Evolutionary conservation across 2,113 vertebrate genomes (phyloP), one percentile per base, ranked within the genome.

Genomic region (Amphiprion ocellaris): DNA sequence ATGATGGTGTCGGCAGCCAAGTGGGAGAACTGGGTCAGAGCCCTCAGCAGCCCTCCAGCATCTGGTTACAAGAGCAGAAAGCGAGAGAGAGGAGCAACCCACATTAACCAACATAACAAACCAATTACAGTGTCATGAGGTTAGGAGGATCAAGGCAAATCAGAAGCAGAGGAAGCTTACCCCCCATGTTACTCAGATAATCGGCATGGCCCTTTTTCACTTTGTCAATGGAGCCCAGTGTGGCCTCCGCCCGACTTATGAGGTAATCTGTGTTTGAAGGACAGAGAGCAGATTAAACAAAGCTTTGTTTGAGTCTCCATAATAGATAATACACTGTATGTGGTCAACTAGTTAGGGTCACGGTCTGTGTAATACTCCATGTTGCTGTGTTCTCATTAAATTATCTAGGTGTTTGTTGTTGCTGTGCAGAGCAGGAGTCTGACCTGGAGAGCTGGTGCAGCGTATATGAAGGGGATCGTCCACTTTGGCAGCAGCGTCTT

Each of bases 371-470:
- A 44, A 30, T 12, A 30, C 16, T 46, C 28, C 5, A 10, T 21
- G 52, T 62, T 1, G 5, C 52, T 14, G 39, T 59, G 39, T 24
- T 11, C 1, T 10, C 1, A 19, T 52, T 44, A 26, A 21, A 55
- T 5, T 14, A 39, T 54, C 58, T 5, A 19, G 52, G 1, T 23
- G 60, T 50, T 33, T 37, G 11, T 33, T 37, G 11, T 33, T 15
- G 10, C 37, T 50, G 24, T 55, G 12, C 0, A 55, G 21, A 49
- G 19, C 3, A 4, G 23, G 0, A 33, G 19, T 68, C 33, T 9
- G 67, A 99, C 98, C 98, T 77, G 98, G 98, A 59, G 97, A 98
- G 90, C 98, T 97, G 92, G 97, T 98, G 88, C 97, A 99, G 84
- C 97, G 96, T 68, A 99, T 52, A 33, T 99, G 97, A 77, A 99